Evolutionary conservation across 2,797 vertebrate species (phyloP).

Genomic region (Chloroceryle amazona): DNA sequence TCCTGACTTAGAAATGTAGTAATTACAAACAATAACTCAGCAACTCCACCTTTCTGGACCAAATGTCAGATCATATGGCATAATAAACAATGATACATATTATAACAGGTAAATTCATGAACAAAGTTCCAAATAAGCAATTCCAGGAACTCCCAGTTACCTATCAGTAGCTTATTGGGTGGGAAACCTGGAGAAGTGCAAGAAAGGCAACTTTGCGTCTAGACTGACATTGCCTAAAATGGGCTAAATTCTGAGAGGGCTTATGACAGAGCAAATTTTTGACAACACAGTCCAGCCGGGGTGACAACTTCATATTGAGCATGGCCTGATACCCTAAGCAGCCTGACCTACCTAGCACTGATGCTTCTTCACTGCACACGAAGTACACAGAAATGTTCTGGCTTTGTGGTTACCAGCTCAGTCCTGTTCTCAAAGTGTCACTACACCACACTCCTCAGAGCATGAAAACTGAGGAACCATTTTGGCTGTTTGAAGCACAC

Average conservation of each 20-base stretch:
- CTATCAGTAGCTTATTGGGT: neutral
- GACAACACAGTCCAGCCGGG: neutral
- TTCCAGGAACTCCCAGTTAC: neutral
- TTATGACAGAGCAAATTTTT: neutral
- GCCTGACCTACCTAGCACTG: neutral
- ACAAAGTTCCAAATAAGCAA: neutral
- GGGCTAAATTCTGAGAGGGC: neutral
- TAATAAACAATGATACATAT: neutral
- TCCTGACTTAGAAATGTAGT: neutral
- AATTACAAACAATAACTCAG: neutral
- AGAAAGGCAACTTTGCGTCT: neutral
- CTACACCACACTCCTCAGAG: neutral
- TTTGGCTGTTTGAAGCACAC: neutral
- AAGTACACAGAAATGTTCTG: neutral
- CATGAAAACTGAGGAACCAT: neutral
- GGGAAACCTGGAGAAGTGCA: neutral
- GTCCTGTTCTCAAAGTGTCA: neutral
- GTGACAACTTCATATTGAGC: neutral
- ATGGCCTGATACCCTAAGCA: neutral
- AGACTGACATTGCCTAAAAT: neutral
- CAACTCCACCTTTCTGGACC: neutral
- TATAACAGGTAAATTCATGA: neutral
- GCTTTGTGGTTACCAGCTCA: neutral
- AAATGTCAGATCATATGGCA: neutral
- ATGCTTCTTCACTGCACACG: neutral